These are phyloP conservation scores for Cromileptes altivelis DNA, from an alignment of 2,113 vertebrate genomes.

Conservation along the genomic window DNA sequence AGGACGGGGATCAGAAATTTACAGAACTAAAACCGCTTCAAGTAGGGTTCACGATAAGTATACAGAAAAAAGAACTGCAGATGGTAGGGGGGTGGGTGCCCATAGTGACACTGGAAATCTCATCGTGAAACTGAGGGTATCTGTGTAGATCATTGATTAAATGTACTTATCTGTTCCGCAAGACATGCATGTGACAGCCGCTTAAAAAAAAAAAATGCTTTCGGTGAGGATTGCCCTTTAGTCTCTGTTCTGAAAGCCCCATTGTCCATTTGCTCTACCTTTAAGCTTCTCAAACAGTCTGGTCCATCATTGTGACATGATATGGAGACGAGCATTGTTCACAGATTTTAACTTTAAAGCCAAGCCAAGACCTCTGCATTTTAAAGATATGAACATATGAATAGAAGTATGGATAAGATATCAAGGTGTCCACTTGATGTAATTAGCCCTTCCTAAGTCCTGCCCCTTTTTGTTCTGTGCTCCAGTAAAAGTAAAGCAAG, in stretches of 20 bases:
- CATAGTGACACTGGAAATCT: background rate
- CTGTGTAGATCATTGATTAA: background rate
- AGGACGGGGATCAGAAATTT: background rate
- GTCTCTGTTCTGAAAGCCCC: background rate
- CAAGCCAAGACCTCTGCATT: background rate
- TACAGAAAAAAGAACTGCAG: background rate
- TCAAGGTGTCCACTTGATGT: too few relatives aligned
- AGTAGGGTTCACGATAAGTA: background rate
- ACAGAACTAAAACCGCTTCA: background rate
- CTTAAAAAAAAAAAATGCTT: background rate
- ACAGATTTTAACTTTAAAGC: background rate
- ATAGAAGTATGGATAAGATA: too few relatives aligned
- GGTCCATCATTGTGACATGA: slow-evolving; percentile 24
- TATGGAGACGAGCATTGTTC: slow-evolving; percentile 11
- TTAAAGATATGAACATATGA: background rate
- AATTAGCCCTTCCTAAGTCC: too few relatives aligned
- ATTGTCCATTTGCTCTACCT: slow-evolving; percentile 16
- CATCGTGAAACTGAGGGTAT: background rate
- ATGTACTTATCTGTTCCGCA: background rate
- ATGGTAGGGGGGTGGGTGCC: too few relatives aligned
- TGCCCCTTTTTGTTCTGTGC: too few relatives aligned
- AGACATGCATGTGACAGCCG: background rate
- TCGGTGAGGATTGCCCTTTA: slow-evolving; percentile 1
- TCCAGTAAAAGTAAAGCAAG: too few relatives aligned
- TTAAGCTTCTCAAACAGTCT: slow-evolving; percentile 11